Base-by-base conservation (phyloP, 2,113 vertebrate genomes). In the Corythaeola cristata region DNA sequence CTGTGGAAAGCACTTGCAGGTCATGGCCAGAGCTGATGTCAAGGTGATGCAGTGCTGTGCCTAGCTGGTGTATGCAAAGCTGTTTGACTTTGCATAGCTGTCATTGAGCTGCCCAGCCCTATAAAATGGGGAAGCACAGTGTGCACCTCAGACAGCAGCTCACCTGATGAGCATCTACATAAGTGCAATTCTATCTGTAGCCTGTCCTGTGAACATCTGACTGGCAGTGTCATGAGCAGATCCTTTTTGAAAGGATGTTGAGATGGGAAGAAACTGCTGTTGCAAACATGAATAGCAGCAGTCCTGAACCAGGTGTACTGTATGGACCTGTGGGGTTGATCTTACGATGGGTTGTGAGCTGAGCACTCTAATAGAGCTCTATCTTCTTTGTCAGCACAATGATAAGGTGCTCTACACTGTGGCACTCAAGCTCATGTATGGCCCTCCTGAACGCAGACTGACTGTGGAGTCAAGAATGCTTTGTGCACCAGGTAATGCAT, bases 401-500 rank as follows among this genome's bases (percentile, higher is more conserved):
- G 69, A 39, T 5, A 81, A 97, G 39, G 81, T 55, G 21, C 90
- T 98, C 37, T 64, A 98, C 67, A 74, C 78, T 8, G 88, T 91
- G 39, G 67, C 95, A 24, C 30, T 98, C 75, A 95, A 94, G 52
- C 93, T 98, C 6, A 32, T 0, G 0, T 95, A 97, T 1, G 87
- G 92, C 10, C 63, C 71, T 84, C 86, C 88, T 32, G 95, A 95
- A 26, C 93, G 0, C 0, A 81, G 27, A 9, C 83, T 93, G 44
- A 87, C 63, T 22, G 86, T 91, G 21, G 88, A 93, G 12, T 92
- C 97, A 15, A 93, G 74, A 74, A 93, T 98, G 94, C 60, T 98
- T 44, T 98, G 98, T 91, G 80, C 85, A 19, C 86, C 94, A 96
- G 98, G 98, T 98, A 90, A 97, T 12, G 5, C 3, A 32, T 5